Base-by-base conservation (phyloP, 2,888 invertebrate genomes). In the Mimas tiliae region DNA sequence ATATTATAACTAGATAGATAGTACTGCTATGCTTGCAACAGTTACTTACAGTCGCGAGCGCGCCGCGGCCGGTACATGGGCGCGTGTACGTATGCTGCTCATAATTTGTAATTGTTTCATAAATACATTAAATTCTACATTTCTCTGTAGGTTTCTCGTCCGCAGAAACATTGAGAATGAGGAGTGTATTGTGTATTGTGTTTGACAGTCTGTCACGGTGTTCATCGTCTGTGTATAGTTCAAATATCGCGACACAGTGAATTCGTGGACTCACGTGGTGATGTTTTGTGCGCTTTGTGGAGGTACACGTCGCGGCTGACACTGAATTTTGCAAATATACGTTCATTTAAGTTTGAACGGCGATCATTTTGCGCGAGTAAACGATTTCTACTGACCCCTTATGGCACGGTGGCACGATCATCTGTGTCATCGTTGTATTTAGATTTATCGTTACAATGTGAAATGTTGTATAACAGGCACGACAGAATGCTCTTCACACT, bases 11-110 rank as follows among this genome's bases (percentile, higher is more conserved):
- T 79, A 81, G 81, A 81, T 80, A 85, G 80, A 78, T 84, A 81
- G 81, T 82, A 79, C 81, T 78, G 77, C 76, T 77, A 79, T 84
- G 83, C 83, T 82, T 82, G 84, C 82, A 85, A 86, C 90, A 91
- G 91, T 91, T 88, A 89, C 82, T 91, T 88, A 89, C 82, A 81
- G 85, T 80, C 83, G 85, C 75, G 89, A 82, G 80, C 82, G 86
- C 88, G 87, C 70, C 79, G 86, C 71, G 86, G 75, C 78, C 83
- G 83, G 87, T 83, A 82, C 82, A 74, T 80, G 73, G 74, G 73
- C 75, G 76, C 73, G 72, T 76, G 76, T 75, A 71, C 27, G 27
- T 27, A 78, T 77, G 74, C 76, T 68, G 69, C 75, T 77, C 77
- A 74, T 76, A 73, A 78, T 74, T 76, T 70, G 70, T 74, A 74